Evolutionary conservation across 2,797 vertebrate species (phyloP).

Genomic region (Anolis apletophallus): DNA sequence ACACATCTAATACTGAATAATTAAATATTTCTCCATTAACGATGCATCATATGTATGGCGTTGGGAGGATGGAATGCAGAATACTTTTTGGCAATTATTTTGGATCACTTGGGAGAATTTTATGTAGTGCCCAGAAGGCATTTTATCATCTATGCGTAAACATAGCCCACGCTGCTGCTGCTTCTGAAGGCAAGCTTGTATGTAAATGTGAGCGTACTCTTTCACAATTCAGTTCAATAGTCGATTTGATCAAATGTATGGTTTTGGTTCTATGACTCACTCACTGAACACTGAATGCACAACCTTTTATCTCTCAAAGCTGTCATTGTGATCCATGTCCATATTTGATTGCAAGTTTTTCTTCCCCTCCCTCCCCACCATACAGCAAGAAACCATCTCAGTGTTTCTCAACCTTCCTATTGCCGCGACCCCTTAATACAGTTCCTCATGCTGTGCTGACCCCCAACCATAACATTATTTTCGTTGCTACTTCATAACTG

Average conservation of each 20-base stretch:
- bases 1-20: conserved; percentile 9
- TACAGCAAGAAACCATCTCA: background rate
- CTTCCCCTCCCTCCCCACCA: background rate
- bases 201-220: background rate
- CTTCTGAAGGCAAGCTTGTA: background rate
- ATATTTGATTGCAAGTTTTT: background rate
- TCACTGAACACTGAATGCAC: background rate
- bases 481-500: too few species aligned
- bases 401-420: too few species aligned
- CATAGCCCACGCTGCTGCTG: background rate
- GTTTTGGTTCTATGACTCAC: background rate
- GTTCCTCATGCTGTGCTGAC: too few species aligned
- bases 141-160: conserved; percentile 28
- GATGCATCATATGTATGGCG: conserved; percentile 11
- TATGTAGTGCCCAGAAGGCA: background rate
- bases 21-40: conserved; percentile 31
- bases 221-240: background rate
- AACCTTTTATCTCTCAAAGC: background rate
- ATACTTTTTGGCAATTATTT: conserved; percentile 27
- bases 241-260: background rate
- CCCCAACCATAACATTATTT: too few species aligned
- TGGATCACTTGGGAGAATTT: background rate
- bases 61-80: conserved; percentile 18
- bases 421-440: too few species aligned
- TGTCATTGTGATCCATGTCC: background rate